Conservation (phyloP, 2,888 invertebrate species). For the Mayetiola destructor region DNA sequence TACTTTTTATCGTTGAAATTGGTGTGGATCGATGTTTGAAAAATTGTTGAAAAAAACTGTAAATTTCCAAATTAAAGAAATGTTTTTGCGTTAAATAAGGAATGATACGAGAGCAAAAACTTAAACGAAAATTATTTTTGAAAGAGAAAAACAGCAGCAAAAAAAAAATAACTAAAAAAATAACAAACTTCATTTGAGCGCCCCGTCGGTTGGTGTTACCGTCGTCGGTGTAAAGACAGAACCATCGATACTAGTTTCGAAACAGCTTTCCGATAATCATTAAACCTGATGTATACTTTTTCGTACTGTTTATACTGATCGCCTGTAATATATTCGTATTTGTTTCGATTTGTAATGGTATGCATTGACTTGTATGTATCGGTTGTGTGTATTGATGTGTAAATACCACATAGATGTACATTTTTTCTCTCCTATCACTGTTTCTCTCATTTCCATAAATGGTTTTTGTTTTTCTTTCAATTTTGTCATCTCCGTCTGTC, state of each 20-base stretch:
- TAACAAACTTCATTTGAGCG: neutral
- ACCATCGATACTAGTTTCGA: slow-evolving; percentile 9
- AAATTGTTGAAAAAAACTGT: too few species aligned
- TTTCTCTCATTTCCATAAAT: neutral
- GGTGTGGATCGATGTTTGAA: too few species aligned
- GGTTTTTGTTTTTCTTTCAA: neutral
- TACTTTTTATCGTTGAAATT: too few species aligned
- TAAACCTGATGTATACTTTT: slow-evolving; percentile 12
- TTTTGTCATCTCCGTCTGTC: too few species aligned
- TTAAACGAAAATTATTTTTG: neutral
- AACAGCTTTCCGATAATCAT: slow-evolving; percentile 13
- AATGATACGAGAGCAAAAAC: too few species aligned
- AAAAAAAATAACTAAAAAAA: neutral
- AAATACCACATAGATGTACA: too few species aligned
- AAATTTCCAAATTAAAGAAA: too few species aligned
- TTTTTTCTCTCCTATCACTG: neutral
- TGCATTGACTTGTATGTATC: too few species aligned
- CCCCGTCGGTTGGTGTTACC: slow-evolving; percentile 4
- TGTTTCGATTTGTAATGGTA: too few species aligned
- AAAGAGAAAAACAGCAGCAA: neutral
- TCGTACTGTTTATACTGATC: slow-evolving; percentile 10
- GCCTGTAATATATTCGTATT: neutral
- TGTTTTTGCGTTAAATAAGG: too few species aligned
- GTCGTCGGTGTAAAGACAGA: slow-evolving; percentile 9
- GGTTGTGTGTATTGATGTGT: too few species aligned